phyloP scores from a whole-genome alignment of 2,888 invertebrate genomes.

The Scaptomyza caliginosa region DNA sequence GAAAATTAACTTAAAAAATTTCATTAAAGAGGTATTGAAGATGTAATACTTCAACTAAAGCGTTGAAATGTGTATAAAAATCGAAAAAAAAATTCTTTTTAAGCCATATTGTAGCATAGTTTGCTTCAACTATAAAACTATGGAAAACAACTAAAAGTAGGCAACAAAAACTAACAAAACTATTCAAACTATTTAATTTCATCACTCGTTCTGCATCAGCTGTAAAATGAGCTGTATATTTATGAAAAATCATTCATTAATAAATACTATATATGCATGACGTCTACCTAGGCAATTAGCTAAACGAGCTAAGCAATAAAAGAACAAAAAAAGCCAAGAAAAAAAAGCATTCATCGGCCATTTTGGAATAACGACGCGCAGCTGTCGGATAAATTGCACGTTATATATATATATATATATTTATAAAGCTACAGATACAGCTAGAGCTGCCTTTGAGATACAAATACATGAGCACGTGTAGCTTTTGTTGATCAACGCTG shows the following conservation, averaged over 20 bases:
- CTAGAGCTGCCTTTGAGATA: not conserved
- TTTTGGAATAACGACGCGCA: conserved; percentile 69
- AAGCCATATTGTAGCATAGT: no score
- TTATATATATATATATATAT: conserved; percentile 13
- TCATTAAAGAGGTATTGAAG: no score
- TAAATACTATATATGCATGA: conserved; percentile 16
- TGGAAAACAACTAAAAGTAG: conserved; percentile 33
- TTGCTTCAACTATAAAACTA: not conserved
- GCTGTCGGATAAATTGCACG: conserved; percentile 45
- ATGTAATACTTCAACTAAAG: no score
- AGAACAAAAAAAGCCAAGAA: conserved; percentile 10
- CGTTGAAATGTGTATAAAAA: no score
- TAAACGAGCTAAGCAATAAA: conserved; percentile 11
- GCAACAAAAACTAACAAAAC: conserved; percentile 23
- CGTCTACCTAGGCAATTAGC: conserved; percentile 24
- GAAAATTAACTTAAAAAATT: no score
- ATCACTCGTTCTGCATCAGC: not conserved
- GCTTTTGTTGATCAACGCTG: conserved; percentile 37
- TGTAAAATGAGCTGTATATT: conserved; percentile 34
- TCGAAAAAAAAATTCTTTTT: no score
- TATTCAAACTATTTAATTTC: conserved; percentile 1
- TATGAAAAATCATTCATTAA: conserved; percentile 35
- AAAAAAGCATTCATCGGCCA: conserved; percentile 49
- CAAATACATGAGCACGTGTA: conserved; percentile 30
- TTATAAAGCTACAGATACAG: conserved; percentile 9